Evolutionary conservation across 2,888 invertebrate genomes (phyloP).

Genomic region (Deilephila elpenor): DNA sequence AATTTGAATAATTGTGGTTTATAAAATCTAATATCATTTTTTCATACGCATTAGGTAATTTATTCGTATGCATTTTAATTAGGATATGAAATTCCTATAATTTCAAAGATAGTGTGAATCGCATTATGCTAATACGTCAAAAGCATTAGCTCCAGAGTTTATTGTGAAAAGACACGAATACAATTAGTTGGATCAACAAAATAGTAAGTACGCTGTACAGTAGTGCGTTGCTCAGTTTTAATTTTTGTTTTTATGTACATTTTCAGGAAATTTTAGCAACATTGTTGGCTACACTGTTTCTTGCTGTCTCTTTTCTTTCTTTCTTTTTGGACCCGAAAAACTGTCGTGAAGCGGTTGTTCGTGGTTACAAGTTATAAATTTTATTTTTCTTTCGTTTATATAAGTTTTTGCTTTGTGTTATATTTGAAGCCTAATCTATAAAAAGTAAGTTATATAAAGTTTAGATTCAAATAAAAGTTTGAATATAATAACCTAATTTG

Average conservation of each 20-base stretch:
- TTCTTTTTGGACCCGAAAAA: not conserved
- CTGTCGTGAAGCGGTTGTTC: slow-evolving; percentile 11
- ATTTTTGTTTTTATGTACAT: not conserved
- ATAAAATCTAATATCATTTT: no score
- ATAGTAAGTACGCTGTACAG: no score
- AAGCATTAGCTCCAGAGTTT: no score
- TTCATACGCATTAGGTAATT: no score
- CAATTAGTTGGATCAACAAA: no score
- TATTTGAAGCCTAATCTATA: not conserved
- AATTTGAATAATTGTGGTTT: no score
- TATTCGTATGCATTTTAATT: no score
- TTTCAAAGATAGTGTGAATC: no score
- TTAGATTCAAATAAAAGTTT: not conserved
- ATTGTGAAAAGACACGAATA: no score
- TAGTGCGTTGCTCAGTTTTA: no score
- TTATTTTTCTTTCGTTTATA: not conserved
- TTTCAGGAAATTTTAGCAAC: not conserved
- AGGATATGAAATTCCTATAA: no score
- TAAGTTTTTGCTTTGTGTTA: slow-evolving; percentile 5
- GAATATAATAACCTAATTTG: not conserved
- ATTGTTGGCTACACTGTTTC: slow-evolving; percentile 1
- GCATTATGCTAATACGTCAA: no score
- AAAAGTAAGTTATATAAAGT: not conserved
- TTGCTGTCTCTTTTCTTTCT: slow-evolving; percentile 11
- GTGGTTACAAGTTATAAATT: not conserved